A percentile compares a stretch with the other conserved stretches of the same genome.
These are phyloP conservation scores for Equus przewalskii DNA, from an alignment of 2,113 vertebrate species.

Conservation along the genomic window DNA sequence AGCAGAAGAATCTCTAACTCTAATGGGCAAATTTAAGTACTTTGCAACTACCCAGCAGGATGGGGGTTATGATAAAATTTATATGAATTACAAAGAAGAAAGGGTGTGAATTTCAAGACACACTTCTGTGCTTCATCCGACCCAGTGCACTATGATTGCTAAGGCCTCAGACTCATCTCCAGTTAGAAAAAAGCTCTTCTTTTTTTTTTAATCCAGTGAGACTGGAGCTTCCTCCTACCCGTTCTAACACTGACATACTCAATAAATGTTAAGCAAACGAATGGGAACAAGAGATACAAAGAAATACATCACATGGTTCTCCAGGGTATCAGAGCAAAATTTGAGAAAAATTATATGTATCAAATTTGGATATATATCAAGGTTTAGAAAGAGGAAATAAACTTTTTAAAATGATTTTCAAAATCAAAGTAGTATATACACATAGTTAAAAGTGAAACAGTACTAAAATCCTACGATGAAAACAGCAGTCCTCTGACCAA, in stretches of 20 bases:
- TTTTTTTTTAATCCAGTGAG: background rate
- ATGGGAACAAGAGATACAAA: background rate
- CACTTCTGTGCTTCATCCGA: background rate
- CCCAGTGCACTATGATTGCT: background rate
- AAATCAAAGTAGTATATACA: background rate
- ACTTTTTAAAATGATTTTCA: background rate
- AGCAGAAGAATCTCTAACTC: background rate
- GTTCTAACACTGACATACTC: background rate
- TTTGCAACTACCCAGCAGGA: background rate
- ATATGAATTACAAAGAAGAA: background rate
- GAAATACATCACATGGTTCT: background rate
- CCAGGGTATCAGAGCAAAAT: background rate
- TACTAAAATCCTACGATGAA: background rate
- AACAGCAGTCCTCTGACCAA: background rate
- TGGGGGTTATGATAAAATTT: background rate
- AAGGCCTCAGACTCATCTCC: background rate
- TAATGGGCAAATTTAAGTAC: background rate
- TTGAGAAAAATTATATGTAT: background rate
- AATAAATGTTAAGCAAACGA: background rate
- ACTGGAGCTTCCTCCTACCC: background rate
- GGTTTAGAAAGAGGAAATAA: conserved; percentile 3
- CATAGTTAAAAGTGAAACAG: background rate
- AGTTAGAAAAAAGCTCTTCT: background rate
- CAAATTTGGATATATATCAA: background rate
- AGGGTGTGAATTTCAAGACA: background rate